Conservation (phyloP, 2,888 invertebrate species). For the Apotomis turbidana region DNA sequence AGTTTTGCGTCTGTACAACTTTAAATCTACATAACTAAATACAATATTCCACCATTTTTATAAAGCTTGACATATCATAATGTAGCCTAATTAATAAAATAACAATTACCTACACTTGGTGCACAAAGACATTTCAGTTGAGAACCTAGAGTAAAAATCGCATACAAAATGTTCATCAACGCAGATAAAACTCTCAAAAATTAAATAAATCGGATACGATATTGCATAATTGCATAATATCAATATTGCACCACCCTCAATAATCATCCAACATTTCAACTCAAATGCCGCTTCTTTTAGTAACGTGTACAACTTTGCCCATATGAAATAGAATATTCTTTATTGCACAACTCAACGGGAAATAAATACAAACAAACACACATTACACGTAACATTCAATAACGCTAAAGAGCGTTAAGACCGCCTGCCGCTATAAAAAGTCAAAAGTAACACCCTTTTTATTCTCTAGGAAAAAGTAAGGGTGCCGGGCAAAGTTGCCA, state of each 20-base stretch:
- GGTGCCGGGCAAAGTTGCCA: no score
- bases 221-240: conserved; percentile 4
- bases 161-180: not conserved
- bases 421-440: no score
- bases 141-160: not conserved
- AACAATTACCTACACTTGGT: not conserved
- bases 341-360: no score
- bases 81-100: not conserved
- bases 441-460: no score
- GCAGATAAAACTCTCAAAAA: conserved; percentile 1
- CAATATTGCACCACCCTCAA: conserved; percentile 9
- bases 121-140: not conserved
- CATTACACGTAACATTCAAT: no score
- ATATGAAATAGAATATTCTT: no score
- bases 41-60: no score
- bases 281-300: not conserved
- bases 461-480: no score
- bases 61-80: not conserved
- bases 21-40: no score
- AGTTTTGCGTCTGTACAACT: no score
- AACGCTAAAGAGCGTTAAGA: no score
- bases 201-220: not conserved
- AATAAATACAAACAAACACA: no score
- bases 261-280: not conserved
- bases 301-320: not conserved